Base-by-base conservation (phyloP, 2,888 invertebrate species). In the Chaetoderma sp. region DNA sequence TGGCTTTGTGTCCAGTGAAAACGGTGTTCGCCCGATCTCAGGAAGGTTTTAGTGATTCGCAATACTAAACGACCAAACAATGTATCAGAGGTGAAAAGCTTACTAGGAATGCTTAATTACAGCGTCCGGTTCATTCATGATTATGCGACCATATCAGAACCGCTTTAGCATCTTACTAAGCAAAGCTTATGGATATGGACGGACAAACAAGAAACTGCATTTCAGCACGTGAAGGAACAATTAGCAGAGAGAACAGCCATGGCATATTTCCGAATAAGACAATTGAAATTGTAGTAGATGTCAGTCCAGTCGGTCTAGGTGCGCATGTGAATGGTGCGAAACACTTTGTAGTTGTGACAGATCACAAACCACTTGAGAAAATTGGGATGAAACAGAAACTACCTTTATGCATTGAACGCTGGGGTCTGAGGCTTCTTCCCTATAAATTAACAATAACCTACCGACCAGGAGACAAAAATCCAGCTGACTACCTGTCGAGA, bases 91-190 rank as follows among this genome's bases (percentile, higher is more conserved):
- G 47, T 76, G 1, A 32, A 62, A 10, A 69, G 68, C 47, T 67
- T 78, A 27, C 60, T 74, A 2, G 78, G 73, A 10, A 72, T 76
- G 72, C 65, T 66, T 5, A 73, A 71, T 39, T 76, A 75, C 55
- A 56, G 62, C 33, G 62, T 71, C 2, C 45, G 68, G 36, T 78
- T 78, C 36, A 79, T 78, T 10, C 62, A 59, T 21, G 39, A 71
- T 27, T 73, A 68, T 47, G 63, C 74, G 10, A 65, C 70, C 23
- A 50, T 70, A 6, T 57, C 68, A 6, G 73, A 64, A 49, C 77
- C 78, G 1, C 57, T 78, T 8, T 59, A 73, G 28, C 55, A 57
- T 13, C 64, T 76, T 10, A 72, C 73, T n/a, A 55, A 63, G 21
- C 64, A 74, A 36, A 64, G 70, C 39, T 42, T 30, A 32, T 76